Evolutionary conservation across 2,113 vertebrate species (phyloP).

Genomic region (Tringa solitaria): DNA sequence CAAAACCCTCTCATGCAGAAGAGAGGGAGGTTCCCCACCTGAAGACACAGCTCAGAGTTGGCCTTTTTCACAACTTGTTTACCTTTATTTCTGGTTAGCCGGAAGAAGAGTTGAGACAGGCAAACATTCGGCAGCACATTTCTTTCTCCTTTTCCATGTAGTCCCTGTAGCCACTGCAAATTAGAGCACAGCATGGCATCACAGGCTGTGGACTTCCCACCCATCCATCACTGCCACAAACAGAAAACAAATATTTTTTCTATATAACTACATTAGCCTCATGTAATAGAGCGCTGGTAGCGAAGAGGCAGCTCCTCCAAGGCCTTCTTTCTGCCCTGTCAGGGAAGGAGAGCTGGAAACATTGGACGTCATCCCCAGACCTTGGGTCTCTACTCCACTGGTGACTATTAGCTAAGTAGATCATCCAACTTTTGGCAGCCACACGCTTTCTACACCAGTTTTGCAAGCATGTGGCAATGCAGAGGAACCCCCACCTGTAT

Average conservation of each 20-base stretch:
- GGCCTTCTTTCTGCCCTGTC: background rate
- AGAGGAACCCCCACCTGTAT: background rate
- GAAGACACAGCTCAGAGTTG: background rate
- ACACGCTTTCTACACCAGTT: background rate
- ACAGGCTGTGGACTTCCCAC: accelerated
- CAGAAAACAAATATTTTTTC: background rate
- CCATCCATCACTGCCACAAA: background rate
- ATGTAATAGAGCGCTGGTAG: background rate
- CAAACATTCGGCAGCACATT: conserved; percentile 77
- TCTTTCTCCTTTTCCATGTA: conserved; percentile 66
- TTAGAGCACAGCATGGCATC: background rate
- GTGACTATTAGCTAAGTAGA: background rate
- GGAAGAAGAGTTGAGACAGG: background rate
- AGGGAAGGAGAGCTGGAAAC: background rate
- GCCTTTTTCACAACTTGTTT: background rate
- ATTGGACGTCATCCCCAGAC: background rate
- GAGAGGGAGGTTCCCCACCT: background rate
- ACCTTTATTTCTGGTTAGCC: conserved; percentile 58
- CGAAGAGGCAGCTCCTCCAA: background rate
- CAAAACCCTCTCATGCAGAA: background rate
- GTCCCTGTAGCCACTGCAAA: conserved; percentile 64
- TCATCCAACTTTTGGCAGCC: background rate
- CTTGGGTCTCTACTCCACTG: background rate
- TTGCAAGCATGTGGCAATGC: background rate
- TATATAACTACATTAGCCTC: background rate